Percentiles rank a stretch among this genome's conserved stretches.
phyloP scores from a whole-genome alignment of 1,140 invertebrate species.

The Dendrolimus kikuchii region DNA sequence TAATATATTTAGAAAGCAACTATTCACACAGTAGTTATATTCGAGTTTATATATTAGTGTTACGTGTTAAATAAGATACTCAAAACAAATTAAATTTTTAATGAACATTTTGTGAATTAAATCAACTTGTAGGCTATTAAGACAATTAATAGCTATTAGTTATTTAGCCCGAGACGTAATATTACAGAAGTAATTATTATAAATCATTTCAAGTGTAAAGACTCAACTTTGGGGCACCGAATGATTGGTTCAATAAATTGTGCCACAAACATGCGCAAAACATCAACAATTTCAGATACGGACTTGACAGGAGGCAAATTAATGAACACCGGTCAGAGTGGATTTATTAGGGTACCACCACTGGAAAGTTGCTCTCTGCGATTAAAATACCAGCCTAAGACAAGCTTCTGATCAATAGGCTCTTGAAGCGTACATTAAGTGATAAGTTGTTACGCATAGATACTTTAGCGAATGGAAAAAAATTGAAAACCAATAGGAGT shows the following conservation, averaged over 20 bases:
- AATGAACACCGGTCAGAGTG: slow-evolving; percentile 44
- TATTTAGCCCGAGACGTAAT: too few relatives aligned
- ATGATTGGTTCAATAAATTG: slow-evolving; percentile 48
- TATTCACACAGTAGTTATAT: too few relatives aligned
- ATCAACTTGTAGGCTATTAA: too few relatives aligned
- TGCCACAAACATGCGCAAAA: slow-evolving; percentile 42
- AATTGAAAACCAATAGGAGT: not conserved
- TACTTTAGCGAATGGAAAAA: not conserved
- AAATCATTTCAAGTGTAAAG: slow-evolving; percentile 21
- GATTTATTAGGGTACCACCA: slow-evolving; percentile 44
- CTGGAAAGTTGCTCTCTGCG: slow-evolving; percentile 22
- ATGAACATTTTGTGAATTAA: too few relatives aligned
- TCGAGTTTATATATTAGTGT: too few relatives aligned
- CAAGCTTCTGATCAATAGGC: slow-evolving; percentile 14
- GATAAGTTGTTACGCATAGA: slow-evolving; percentile 6
- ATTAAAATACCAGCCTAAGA: slow-evolving; percentile 20
- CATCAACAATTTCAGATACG: slow-evolving; percentile 56
- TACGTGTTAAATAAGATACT: too few relatives aligned
- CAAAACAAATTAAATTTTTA: too few relatives aligned
- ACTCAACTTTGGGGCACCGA: slow-evolving; percentile 28
- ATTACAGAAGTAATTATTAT: slow-evolving; percentile 18
- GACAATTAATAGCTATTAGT: too few relatives aligned
- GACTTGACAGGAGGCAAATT: slow-evolving; percentile 43
- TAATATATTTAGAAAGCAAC: too few relatives aligned
- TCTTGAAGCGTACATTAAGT: slow-evolving; percentile 7